These are phyloP conservation scores for Lepus timidus DNA, from an alignment of 2,113 vertebrate genomes.

Conservation along the genomic window DNA sequence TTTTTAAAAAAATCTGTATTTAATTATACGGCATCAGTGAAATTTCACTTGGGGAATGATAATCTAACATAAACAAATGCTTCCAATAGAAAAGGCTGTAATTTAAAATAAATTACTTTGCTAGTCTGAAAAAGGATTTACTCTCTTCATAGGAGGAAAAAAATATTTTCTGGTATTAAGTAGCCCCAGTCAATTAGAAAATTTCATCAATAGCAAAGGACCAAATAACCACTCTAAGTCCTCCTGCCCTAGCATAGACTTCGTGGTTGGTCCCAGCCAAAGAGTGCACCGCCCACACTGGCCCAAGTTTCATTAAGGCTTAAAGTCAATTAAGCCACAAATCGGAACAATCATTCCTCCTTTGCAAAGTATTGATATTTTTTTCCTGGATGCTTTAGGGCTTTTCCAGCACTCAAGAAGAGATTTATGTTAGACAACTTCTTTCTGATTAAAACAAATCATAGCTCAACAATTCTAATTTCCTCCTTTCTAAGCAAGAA, in stretches of 20 bases:
- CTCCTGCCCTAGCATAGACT: conserved; percentile 72
- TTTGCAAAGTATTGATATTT: conserved; percentile 96
- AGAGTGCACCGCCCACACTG: conserved; percentile 86
- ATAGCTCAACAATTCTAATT: conserved; percentile 91
- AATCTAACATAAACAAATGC: conserved; percentile 85
- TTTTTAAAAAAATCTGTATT: conserved; percentile 68
- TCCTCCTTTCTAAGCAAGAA: conserved; percentile 89
- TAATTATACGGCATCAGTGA: conserved; percentile 73
- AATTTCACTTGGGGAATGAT: conserved; percentile 75
- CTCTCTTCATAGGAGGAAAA: conserved; percentile 79
- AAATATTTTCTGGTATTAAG: conserved; percentile 79
- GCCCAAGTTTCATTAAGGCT: conserved; percentile 94
- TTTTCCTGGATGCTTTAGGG: conserved; percentile 90
- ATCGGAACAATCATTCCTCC: conserved; percentile 95
- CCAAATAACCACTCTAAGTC: conserved; percentile 81
- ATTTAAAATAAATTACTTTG: conserved; percentile 84
- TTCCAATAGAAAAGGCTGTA: conserved; percentile 78
- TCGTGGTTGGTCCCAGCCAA: conserved; percentile 85
- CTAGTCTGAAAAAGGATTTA: conserved; percentile 70
- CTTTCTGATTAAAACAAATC: conserved; percentile 94
- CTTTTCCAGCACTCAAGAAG: conserved; percentile 90
- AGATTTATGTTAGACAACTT: conserved; percentile 93
- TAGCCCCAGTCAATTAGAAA: conserved; percentile 83
- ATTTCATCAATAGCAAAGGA: conserved; percentile 84
- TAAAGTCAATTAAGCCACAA: conserved; percentile 96